Evolutionary conservation across 1,140 invertebrate genomes (phyloP).

Genomic region (Neotoxoptera formosana): DNA sequence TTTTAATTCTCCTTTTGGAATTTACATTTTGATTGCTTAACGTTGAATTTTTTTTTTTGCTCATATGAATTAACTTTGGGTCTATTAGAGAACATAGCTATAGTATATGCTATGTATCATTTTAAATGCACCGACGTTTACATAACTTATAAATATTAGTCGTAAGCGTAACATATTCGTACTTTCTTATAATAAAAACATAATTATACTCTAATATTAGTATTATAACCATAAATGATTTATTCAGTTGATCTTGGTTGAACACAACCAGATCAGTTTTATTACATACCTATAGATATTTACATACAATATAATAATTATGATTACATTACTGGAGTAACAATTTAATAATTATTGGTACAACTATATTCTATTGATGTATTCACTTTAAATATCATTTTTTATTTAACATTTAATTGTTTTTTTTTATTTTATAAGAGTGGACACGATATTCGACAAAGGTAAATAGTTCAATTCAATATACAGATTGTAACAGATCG

Average conservation of each 20-base stretch:
- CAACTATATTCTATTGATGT: too few species aligned
- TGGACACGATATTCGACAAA: too few species aligned
- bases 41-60: background rate
- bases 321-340: too few species aligned
- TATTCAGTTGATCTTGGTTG: background rate
- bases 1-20: background rate
- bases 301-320: too few species aligned
- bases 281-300: too few species aligned
- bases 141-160: background rate
- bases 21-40: background rate
- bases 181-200: background rate
- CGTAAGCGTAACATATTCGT: background rate
- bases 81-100: background rate
- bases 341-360: too few species aligned
- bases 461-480: background rate
- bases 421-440: too few species aligned
- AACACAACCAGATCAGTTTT: background rate
- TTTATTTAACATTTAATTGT: too few species aligned
- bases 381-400: too few species aligned
- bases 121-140: background rate
- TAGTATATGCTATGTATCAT: background rate
- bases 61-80: background rate
- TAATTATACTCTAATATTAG: background rate
- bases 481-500: background rate
- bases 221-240: background rate